Base-by-base conservation (phyloP, 2,888 invertebrate genomes). In the Nesidiocoris tenuis region DNA sequence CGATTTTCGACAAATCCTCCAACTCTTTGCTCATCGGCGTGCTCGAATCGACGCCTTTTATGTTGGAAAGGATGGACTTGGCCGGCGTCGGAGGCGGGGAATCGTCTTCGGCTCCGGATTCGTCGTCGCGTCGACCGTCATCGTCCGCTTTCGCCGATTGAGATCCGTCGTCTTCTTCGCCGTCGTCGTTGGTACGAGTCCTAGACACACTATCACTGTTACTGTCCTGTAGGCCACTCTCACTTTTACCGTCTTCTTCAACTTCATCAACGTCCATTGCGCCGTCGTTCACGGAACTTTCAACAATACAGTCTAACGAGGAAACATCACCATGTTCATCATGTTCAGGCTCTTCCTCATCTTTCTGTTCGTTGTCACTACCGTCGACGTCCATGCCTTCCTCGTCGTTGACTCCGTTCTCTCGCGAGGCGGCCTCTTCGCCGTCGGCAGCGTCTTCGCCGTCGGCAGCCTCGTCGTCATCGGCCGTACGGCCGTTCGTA, bases 181-280 rank as follows among this genome's bases (percentile, higher is more conserved):
- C 17, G 2, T 61, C 71, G 1, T 71, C 61, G 16, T 59, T 24
- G 25, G 19, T 59, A 39, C 39, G 39, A 39, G 25, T 71, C 61
- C 72, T 72, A 61, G 72, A 24, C 9, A 59, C 72, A 72, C 72
- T 72, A 39, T 61, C 72, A 72, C 72, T 72, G 61, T 63, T 72
- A n/a, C 59, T 59, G 70, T 70, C 70, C 23, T 70, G 56, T 54
- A 21, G 61, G 61, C 19, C 72, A 63, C 72, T 72, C 9, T 72
- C 72, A 72, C 72, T 72, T n/a, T 39, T 21, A 12, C 79, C 77
- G 56, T 77, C 79, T 24, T 74, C 77, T 21, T 78, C 79, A n/a
- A 66, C 68, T 61, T 75, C 76, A 39, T 74, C 77, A 1, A 68
- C 75, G 74, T 77, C 63, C 76, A 78, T 25, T 7, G 55, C 5